Conservation (phyloP, 2,888 invertebrate species). For the Sinotaia quadrata region DNA sequence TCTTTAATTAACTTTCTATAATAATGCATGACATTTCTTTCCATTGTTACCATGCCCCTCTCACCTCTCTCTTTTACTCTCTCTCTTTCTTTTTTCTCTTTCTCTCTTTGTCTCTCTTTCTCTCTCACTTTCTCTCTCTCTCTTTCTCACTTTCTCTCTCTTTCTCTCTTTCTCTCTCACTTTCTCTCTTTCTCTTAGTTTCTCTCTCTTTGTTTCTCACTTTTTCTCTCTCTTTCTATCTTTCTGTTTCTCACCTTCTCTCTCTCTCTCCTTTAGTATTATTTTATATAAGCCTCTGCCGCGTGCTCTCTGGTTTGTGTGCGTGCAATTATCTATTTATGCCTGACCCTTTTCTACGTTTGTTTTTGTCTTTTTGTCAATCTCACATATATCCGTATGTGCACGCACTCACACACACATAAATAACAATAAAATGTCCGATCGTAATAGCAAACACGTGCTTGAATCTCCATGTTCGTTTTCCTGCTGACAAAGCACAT, state of each 20-base stretch:
- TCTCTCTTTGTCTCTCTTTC: neutral
- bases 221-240: neutral
- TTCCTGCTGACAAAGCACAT: too few relatives aligned
- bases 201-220: neutral
- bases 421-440: too few relatives aligned
- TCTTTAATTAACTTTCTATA: neutral
- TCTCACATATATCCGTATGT: too few relatives aligned
- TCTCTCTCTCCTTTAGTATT: neutral
- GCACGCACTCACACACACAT: too few relatives aligned
- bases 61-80: neutral
- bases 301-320: too few relatives aligned
- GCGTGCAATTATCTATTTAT: too few relatives aligned
- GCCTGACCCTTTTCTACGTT: too few relatives aligned
- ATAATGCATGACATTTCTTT: neutral
- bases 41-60: neutral
- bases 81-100: neutral
- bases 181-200: neutral
- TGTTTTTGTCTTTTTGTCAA: too few relatives aligned
- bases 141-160: neutral
- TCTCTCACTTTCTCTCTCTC: too few relatives aligned
- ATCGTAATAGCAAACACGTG: too few relatives aligned
- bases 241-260: neutral
- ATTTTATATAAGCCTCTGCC: too few relatives aligned
- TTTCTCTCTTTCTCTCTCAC: neutral
- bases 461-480: too few relatives aligned